Conservation (phyloP, 2,113 vertebrate species). For the Nycticorax nycticorax region DNA sequence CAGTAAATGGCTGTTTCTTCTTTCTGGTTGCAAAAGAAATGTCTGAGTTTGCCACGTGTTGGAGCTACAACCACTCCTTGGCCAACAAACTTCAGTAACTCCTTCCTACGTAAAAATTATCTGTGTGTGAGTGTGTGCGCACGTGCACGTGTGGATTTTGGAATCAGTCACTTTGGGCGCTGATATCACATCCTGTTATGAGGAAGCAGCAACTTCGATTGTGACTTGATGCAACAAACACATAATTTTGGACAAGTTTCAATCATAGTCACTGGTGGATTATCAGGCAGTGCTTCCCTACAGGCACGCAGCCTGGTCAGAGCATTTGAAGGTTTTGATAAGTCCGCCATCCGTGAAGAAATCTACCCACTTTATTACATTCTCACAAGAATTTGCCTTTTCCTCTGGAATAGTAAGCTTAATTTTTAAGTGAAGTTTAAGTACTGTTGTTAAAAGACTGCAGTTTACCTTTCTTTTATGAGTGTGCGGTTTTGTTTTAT, state of each 20-base stretch:
- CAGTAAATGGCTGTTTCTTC: background rate
- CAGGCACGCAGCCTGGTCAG: background rate
- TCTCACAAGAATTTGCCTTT: background rate
- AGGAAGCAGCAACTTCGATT: background rate
- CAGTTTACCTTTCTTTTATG: background rate
- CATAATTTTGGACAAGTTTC: background rate
- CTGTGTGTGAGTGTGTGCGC: background rate
- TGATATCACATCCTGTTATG: background rate
- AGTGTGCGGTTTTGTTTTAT: background rate
- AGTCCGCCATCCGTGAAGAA: background rate
- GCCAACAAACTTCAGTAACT: background rate
- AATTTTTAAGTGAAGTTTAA: background rate
- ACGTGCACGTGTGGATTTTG: background rate
- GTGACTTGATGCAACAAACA: background rate
- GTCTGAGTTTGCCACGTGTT: background rate
- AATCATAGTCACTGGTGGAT: rapidly evolving
- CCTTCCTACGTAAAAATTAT: background rate
- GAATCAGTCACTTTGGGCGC: background rate
- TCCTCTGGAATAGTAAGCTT: background rate
- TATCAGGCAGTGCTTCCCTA: background rate
- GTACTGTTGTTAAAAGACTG: background rate
- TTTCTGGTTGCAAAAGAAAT: background rate
- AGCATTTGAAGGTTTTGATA: background rate
- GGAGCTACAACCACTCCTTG: background rate
- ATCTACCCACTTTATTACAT: background rate